Conservation (phyloP, 2,888 invertebrate genomes). For the Drosophila paracracens region DNA sequence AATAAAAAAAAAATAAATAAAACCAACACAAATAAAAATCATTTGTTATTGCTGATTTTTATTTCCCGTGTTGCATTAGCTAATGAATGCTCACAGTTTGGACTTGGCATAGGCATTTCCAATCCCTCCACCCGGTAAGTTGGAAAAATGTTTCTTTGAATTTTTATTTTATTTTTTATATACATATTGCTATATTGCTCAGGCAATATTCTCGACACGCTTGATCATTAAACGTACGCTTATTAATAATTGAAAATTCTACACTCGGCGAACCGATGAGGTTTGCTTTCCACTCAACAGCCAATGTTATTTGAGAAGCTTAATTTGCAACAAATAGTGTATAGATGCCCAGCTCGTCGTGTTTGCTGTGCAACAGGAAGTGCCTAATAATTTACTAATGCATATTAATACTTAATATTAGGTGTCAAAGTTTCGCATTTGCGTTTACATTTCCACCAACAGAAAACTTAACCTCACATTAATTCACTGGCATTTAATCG, state of each 20-base stretch:
- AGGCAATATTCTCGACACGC: not conserved
- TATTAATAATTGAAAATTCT: slow-evolving; percentile 7
- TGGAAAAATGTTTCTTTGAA: not conserved
- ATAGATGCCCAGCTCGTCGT: not conserved
- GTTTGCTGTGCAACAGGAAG: slow-evolving; percentile 40
- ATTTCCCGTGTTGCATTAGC: not conserved
- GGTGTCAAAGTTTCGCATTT: slow-evolving; percentile 11
- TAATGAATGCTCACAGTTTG: not conserved
- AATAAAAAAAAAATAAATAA: slow-evolving; percentile 5
- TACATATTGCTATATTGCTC: not conserved
- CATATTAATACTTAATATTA: slow-evolving; percentile 22
- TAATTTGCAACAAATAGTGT: slow-evolving; percentile 23
- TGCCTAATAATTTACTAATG: slow-evolving; percentile 27
- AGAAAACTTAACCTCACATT: not conserved
- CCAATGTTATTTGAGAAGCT: slow-evolving; percentile 41
- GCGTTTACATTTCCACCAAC: not conserved
- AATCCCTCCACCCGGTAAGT: slow-evolving; percentile 14
- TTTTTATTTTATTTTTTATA: not conserved
- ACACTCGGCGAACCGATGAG: not conserved
- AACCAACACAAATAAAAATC: slow-evolving; percentile 33
- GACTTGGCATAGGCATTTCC: slow-evolving; percentile 3
- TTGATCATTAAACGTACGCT: slow-evolving; percentile 6
- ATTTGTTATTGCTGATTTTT: slow-evolving; percentile 31
- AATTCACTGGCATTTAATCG: not conserved
- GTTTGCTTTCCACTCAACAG: slow-evolving; percentile 39